A percentile compares a stretch with the other conserved stretches of the same genome.
Conservation (phyloP, 2,113 vertebrate species). For the Antennarius striatus region DNA sequence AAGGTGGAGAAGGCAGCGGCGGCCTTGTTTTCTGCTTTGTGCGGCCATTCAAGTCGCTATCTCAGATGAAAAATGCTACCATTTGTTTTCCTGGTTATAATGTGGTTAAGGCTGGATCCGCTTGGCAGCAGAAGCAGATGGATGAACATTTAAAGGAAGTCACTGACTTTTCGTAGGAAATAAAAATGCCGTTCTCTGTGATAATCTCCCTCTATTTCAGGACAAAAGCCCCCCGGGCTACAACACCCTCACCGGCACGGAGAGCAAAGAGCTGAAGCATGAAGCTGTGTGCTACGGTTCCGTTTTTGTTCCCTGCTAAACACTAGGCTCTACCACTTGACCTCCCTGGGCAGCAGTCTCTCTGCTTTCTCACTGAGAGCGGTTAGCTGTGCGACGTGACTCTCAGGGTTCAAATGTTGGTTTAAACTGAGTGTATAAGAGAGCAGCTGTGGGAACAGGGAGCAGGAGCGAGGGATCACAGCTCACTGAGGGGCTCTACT, state of each 20-base stretch:
- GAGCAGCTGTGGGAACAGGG: slow-evolving; percentile 9
- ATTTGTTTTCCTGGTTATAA: slow-evolving; percentile 11
- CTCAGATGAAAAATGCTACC: not conserved
- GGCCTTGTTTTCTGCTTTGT: slow-evolving; percentile 38
- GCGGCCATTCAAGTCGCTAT: slow-evolving; percentile 26
- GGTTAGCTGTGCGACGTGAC: slow-evolving; percentile 11
- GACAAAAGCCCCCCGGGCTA: slow-evolving; percentile 15
- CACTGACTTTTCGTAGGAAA: slow-evolving; percentile 23
- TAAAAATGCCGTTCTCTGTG: slow-evolving; percentile 31
- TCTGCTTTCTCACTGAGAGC: slow-evolving; percentile 11
- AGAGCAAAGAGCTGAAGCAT: slow-evolving; percentile 31
- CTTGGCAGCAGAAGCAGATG: slow-evolving; percentile 42
- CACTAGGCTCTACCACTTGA: slow-evolving; percentile 16
- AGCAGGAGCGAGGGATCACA: slow-evolving; percentile 42
- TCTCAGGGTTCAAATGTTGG: slow-evolving; percentile 39
- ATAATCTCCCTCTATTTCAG: slow-evolving; percentile 31
- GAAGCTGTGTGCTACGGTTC: slow-evolving; percentile 6
- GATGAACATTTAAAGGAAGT: slow-evolving; percentile 35
- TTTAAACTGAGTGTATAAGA: slow-evolving; percentile 36
- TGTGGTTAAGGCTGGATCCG: slow-evolving; percentile 19
- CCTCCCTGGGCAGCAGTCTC: slow-evolving; percentile 14
- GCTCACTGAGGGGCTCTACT: slow-evolving; percentile 24
- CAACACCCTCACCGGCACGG: slow-evolving; percentile 12
- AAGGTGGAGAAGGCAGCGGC: slow-evolving; percentile 28
- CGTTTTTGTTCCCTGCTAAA: not conserved